Evolutionary conservation across 2,797 vertebrate species (phyloP), one percentile per base, ranked within the genome.

Genomic region (Cyprinodon diabolis): DNA sequence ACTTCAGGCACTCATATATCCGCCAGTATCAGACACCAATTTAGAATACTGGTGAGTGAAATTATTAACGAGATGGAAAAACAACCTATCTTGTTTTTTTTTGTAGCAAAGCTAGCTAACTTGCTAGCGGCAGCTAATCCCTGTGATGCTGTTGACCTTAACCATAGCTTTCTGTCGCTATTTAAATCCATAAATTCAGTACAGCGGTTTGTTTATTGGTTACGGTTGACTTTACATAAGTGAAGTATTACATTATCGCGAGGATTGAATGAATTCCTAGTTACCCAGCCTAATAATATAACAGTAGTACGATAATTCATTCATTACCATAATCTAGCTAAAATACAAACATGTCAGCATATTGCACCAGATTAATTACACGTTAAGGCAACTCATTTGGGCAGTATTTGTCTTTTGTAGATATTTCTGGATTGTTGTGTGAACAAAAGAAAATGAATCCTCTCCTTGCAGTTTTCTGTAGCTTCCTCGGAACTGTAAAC

Each of bases 81-180:
- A 56, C n/a, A 57, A 6, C 57, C 49, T 25, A 51, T 73, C 62
- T 45, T 80, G 71, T 62, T 78, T 63, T 74, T 74, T 66, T 86
- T 68, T 66, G 65, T 68, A 69, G 62, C 21, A 23, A 63, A 77
- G 83, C 74, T 86, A 81, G 86, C 83, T 86, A 79, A 77, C 58
- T 80, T 45, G 86, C 89, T 89, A 90, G 73, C 71, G 52, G 70
- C 72, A 68, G 90, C 89, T 87, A 90, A 89, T 86, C 79, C 82
- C 62, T 76, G 66, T 56, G 72, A 77, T 74, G 60, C 72, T 80
- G 56, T 54, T 86, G 80, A 93, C 87, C 82, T 83, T 79, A 87
- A 81, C 49, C 69, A 73, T 82, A 12, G 30, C 66, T 72, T 48
- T 0, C 25, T 65, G 58, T 47, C 72, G 45, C 6, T 10, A 21